These are phyloP conservation scores for Diprion similis DNA, from an alignment of 1,140 invertebrate genomes.

Conservation along the genomic window DNA sequence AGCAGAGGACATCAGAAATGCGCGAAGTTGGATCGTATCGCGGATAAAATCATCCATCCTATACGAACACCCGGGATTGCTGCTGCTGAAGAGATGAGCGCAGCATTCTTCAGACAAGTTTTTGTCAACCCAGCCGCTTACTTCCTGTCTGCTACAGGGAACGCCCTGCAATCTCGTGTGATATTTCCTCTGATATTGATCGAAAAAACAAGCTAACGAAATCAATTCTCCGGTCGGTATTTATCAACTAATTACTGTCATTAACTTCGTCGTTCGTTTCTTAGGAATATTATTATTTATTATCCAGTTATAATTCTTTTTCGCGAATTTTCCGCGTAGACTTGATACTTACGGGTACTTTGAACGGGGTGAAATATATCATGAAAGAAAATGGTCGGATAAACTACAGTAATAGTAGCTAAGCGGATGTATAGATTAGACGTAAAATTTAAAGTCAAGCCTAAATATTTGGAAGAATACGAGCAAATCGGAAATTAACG, in stretches of 20 bases:
- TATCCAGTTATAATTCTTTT: no score
- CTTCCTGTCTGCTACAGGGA: conserved; percentile 2
- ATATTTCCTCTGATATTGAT: neutral
- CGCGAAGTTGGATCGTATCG: neutral
- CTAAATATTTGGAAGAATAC: no score
- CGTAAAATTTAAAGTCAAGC: no score
- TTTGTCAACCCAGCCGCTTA: conserved; percentile 4
- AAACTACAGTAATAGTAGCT: no score
- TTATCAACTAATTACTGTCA: conserved; percentile 1
- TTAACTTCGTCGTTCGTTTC: neutral
- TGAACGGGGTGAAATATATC: no score
- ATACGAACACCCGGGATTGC: neutral
- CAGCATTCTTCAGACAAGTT: conserved; percentile 2
- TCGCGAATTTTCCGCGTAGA: no score
- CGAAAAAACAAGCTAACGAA: neutral
- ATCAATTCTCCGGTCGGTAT: neutral
- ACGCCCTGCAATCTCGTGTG: conserved; percentile 2
- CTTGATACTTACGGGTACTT: no score
- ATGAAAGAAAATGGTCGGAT: no score
- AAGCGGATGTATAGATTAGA: no score
- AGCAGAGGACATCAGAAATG: neutral
- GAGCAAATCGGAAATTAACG: no score
- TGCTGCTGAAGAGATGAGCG: neutral
- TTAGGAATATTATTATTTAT: no score
- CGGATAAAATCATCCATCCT: neutral